These are phyloP conservation scores for Orthonevra nobilis DNA, from an alignment of 2,888 invertebrate species.

Conservation along the genomic window DNA sequence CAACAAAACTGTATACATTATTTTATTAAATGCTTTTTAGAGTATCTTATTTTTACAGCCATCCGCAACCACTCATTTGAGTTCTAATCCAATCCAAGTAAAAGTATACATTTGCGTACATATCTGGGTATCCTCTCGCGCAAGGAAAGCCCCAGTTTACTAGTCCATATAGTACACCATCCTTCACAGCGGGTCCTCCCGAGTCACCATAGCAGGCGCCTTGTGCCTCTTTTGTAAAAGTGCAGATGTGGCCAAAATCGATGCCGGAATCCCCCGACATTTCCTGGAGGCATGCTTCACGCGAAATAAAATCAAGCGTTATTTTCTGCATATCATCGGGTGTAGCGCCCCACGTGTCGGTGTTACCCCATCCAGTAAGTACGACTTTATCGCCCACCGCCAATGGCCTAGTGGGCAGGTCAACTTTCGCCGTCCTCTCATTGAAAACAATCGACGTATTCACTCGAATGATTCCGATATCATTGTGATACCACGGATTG, in stretches of 20 bases:
- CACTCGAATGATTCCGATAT: conserved; percentile 86
- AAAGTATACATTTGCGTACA: conserved; percentile 77
- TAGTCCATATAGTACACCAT: conserved; percentile 76
- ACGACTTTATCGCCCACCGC: conserved; percentile 81
- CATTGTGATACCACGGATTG: conserved; percentile 80
- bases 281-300: conserved; percentile 81
- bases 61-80: conserved; percentile 71
- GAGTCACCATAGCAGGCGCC: conserved; percentile 80
- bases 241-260: conserved; percentile 83
- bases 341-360: conserved; percentile 80
- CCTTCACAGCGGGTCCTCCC: conserved; percentile 77
- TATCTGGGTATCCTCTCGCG: conserved; percentile 77
- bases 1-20: too few relatives aligned
- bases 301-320: conserved; percentile 82
- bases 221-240: conserved; percentile 82
- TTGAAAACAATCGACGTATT: conserved; percentile 81
- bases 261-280: conserved; percentile 81
- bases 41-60: background rate
- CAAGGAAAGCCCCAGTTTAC: conserved; percentile 79
- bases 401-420: conserved; percentile 77
- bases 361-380: conserved; percentile 85
- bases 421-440: conserved; percentile 81
- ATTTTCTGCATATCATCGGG: conserved; percentile 83
- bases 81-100: conserved; percentile 78
- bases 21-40: too few relatives aligned